Percentiles rank a stretch among this genome's conserved stretches.
These are phyloP conservation scores for Actinopyga echinites DNA, from an alignment of 53 echinoderm and acorn worm genomes.

Conservation along the genomic window DNA sequence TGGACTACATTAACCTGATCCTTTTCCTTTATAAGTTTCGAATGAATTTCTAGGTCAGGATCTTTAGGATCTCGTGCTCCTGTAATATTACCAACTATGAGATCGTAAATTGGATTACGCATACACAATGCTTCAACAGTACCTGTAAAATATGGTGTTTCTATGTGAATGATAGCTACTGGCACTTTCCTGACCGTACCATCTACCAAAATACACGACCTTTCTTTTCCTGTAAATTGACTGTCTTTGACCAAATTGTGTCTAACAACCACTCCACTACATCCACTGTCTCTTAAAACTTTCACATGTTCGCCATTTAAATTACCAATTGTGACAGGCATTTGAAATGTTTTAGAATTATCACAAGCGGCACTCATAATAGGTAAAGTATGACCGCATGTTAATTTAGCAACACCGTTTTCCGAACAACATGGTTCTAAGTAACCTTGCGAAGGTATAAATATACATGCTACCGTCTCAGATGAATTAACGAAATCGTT, in stretches of 20 bases:
- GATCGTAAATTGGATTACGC: conserved; percentile 33
- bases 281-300: conserved; percentile 15
- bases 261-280: conserved; percentile 27
- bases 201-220: conserved; percentile 32
- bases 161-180: conserved; percentile 23
- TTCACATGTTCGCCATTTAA: neutral
- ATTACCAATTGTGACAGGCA: neutral
- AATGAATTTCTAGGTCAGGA: neutral
- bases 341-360: neutral
- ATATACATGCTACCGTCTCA: neutral
- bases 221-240: neutral
- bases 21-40: neutral
- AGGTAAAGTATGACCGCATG: conserved; percentile 6
- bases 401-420: neutral
- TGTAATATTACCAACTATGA: neutral
- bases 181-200: conserved; percentile 34
- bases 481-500: no score
- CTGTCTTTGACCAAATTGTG: neutral
- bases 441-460: neutral
- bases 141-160: conserved; percentile 50
- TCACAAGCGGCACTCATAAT: neutral
- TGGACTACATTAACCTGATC: neutral
- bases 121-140: conserved; percentile 51
- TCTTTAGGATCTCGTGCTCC: neutral
- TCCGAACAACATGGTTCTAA: neutral